A percentile compares a stretch with the other conserved stretches of the same genome.
phyloP scores from a whole-genome alignment of 2,797 vertebrate species.

The Cyclura pinguis region DNA sequence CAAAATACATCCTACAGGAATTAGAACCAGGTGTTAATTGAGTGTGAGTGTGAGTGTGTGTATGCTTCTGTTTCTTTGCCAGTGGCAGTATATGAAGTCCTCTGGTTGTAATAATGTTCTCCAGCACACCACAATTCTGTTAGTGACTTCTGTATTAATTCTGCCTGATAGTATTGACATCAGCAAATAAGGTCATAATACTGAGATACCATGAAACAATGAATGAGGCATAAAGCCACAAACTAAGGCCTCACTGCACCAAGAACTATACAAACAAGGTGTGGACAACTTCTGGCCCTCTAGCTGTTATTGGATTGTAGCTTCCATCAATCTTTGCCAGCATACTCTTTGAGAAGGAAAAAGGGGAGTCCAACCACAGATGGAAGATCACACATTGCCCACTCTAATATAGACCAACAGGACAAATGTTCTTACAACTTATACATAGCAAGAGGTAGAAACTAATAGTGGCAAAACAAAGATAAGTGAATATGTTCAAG shows the following conservation, averaged over 20 bases:
- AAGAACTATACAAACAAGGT: neutral
- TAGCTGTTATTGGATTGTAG: neutral
- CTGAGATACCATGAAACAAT: neutral
- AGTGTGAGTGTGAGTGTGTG: neutral
- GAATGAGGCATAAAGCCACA: neutral
- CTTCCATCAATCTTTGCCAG: neutral
- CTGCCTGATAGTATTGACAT: neutral
- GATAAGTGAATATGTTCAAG: neutral
- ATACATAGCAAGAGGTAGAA: neutral
- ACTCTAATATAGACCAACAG: neutral
- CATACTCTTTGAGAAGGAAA: neutral
- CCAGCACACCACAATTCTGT: neutral
- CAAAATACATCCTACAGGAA: neutral
- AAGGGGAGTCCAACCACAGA: neutral
- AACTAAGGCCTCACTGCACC: neutral
- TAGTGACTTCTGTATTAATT: neutral
- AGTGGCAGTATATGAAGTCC: neutral
- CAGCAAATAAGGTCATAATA: neutral
- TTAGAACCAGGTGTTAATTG: slow-evolving; percentile 2
- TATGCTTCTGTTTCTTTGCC: neutral
- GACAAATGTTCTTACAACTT: neutral
- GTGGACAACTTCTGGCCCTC: neutral
- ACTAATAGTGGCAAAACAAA: neutral
- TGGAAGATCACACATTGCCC: neutral
- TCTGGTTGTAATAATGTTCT: neutral